Percentiles rank a stretch among this genome's conserved stretches.
Conservation (phyloP, 2,113 vertebrate species). For the Laticauda colubrina region DNA sequence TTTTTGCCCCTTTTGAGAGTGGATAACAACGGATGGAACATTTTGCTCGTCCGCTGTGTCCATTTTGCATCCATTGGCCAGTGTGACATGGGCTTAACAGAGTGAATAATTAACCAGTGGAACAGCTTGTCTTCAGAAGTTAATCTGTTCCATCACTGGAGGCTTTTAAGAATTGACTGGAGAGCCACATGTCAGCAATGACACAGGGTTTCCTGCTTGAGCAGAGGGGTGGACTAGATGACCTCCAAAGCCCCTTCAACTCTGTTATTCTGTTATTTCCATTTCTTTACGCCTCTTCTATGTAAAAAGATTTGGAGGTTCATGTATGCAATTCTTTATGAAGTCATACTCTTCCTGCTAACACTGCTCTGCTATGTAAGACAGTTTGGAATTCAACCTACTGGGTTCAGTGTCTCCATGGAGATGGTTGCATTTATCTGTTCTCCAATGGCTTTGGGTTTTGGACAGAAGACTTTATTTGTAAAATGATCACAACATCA, state of each 20-base stretch:
- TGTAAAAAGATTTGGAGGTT: neutral
- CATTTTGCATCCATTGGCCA: no score
- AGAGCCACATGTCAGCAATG: neutral
- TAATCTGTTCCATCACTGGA: neutral
- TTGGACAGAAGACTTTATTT: neutral
- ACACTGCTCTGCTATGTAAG: neutral
- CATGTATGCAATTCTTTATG: neutral
- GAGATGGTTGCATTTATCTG: neutral
- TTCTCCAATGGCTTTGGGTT: no score
- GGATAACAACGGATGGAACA: no score
- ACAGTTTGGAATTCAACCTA: neutral
- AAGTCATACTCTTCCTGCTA: neutral
- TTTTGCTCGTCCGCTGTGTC: no score
- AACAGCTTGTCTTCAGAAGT: neutral
- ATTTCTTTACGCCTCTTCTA: neutral
- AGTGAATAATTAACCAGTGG: neutral
- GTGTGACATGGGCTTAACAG: no score
- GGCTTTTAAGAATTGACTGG: neutral
- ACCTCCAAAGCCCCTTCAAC: neutral
- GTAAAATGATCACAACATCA: neutral
- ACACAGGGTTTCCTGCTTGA: no score
- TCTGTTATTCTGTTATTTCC: neutral
- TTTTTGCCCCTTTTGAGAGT: no score
- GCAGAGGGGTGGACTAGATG: neutral
- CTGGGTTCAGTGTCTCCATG: neutral